Percentiles rank a stretch among this genome's conserved stretches.
Evolutionary conservation across 2,113 vertebrate genomes (phyloP).

Genomic region (Euleptes europaea): DNA sequence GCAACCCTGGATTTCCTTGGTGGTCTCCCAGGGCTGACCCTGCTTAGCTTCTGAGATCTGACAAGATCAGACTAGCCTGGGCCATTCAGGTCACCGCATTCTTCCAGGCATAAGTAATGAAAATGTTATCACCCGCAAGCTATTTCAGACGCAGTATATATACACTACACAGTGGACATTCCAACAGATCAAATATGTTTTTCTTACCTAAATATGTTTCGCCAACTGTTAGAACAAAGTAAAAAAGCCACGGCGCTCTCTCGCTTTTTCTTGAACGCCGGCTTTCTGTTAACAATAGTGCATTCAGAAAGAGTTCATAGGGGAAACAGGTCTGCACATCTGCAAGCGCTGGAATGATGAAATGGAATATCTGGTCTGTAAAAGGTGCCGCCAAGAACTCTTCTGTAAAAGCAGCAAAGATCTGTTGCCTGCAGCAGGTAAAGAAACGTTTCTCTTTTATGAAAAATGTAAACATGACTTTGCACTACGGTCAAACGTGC

Average conservation of each 20-base stretch:
- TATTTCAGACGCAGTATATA: background rate
- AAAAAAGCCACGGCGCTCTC: constrained; percentile 91
- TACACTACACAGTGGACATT: background rate
- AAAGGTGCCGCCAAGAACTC: constrained; percentile 93
- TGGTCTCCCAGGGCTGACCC: too few relatives aligned
- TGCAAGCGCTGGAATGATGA: constrained; percentile 91
- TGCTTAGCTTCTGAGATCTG: too few relatives aligned
- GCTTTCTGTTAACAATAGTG: constrained; percentile 78
- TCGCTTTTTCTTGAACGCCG: constrained; percentile 62
- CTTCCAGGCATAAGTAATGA: background rate
- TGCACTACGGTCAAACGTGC: background rate
- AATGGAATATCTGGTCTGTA: constrained; percentile 95
- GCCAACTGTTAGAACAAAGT: constrained; percentile 91
- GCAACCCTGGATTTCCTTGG: too few relatives aligned
- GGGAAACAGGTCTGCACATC: constrained; percentile 86
- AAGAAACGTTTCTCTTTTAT: background rate
- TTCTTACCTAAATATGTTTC: constrained; percentile 87
- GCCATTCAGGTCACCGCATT: too few relatives aligned
- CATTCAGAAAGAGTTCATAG: constrained; percentile 90
- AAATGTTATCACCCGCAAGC: background rate
- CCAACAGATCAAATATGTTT: background rate
- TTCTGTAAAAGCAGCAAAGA: constrained; percentile 92
- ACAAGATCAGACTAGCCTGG: too few relatives aligned
- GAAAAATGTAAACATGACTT: background rate
- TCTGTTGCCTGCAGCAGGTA: constrained; percentile 83